Percentiles rank a stretch among this genome's conserved stretches.
Conservation (phyloP, 2,113 vertebrate genomes). For the Cochlearius cochlearius region DNA sequence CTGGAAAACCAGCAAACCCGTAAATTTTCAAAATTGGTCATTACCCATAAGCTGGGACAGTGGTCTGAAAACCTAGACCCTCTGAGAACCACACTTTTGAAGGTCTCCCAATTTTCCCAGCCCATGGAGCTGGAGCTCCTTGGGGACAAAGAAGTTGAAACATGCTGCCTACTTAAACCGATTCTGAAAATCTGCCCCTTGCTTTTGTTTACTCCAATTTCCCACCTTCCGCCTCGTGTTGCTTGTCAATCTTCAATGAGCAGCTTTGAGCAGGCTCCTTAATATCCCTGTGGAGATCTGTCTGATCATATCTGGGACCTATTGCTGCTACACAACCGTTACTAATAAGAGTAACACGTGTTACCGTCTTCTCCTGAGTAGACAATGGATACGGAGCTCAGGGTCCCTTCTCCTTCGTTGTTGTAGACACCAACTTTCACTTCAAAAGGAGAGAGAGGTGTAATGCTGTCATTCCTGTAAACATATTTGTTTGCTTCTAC, state of each 20-base stretch:
- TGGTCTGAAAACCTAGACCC: background rate
- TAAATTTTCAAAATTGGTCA: background rate
- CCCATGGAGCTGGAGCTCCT: background rate
- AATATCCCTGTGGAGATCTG: background rate
- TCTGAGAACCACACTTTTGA: background rate
- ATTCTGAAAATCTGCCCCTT: background rate
- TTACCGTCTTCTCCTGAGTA: conserved; percentile 88
- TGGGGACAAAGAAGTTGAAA: background rate
- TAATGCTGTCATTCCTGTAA: conserved; percentile 83
- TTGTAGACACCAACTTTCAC: conserved; percentile 89
- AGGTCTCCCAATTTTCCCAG: background rate
- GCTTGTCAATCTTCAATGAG: background rate
- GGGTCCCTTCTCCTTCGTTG: conserved; percentile 81
- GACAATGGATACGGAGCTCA: conserved; percentile 73
- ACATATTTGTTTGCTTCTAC: conserved; percentile 82
- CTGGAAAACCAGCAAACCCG: background rate
- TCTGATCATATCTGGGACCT: background rate
- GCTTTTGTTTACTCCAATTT: background rate
- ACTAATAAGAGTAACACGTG: background rate
- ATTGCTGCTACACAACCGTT: accelerated
- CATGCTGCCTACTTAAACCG: accelerated
- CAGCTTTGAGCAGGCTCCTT: background rate
- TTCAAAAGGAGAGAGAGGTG: conserved; percentile 83
- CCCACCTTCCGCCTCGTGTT: background rate
- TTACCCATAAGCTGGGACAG: background rate